Percentiles rank a stretch among this genome's conserved stretches.
Conservation (phyloP, 2,888 invertebrate species). For the Lepetodrilus schrolli region DNA sequence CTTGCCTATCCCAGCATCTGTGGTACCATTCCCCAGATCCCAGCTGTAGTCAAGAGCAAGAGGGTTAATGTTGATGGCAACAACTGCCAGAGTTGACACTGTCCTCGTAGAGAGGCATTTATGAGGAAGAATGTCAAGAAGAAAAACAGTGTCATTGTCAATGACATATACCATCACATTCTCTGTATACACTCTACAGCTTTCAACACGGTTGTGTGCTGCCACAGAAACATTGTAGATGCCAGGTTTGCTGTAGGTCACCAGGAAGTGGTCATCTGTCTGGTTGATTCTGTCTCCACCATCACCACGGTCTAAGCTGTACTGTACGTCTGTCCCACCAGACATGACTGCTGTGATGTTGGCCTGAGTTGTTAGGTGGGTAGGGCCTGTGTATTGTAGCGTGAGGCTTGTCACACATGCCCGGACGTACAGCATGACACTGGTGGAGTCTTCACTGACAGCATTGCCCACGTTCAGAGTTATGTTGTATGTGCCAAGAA, state of each 20-base stretch:
- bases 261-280: neutral
- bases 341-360: conserved; percentile 38
- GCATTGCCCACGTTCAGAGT: conserved; percentile 46
- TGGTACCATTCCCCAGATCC: neutral
- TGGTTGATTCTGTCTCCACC: neutral
- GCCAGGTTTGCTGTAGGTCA: conserved; percentile 11
- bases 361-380: conserved; percentile 34
- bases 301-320: conserved; percentile 15
- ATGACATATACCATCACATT: conserved; percentile 16
- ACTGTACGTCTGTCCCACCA: conserved; percentile 40
- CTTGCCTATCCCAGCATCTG: neutral
- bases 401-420: conserved; percentile 44
- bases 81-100: neutral
- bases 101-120: conserved; percentile 1
- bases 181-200: neutral
- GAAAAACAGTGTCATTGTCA: conserved; percentile 22
- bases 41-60: conserved; percentile 18
- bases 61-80: neutral
- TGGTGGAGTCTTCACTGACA: conserved; percentile 38
- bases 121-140: conserved; percentile 9
- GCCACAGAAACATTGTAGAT: conserved; percentile 31
- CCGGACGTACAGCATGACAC: conserved; percentile 42
- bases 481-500: conserved; percentile 41
- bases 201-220: conserved; percentile 30
- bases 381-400: conserved; percentile 47